phyloP scores from a whole-genome alignment of 2,888 invertebrate genomes.

The Amaurobius ferox region DNA sequence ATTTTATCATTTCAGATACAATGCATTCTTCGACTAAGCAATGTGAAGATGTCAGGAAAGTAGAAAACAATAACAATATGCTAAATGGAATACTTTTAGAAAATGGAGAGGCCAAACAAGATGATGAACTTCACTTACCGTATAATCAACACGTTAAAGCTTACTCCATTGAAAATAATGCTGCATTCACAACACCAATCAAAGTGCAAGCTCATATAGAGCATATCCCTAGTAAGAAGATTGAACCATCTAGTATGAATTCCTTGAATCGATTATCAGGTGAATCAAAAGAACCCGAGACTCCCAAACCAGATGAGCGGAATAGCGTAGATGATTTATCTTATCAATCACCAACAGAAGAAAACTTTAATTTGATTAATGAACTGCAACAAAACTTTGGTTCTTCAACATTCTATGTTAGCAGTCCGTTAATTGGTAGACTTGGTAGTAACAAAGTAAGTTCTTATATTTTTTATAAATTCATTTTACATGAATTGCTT shows the following conservation, averaged over 20 bases:
- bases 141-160: too few species aligned
- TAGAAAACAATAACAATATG: conserved; percentile 36
- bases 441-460: conserved; percentile 46
- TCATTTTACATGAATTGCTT: background rate
- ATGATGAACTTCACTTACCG: background rate
- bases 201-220: conserved; percentile 23
- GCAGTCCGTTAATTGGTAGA: conserved; percentile 37
- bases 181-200: too few species aligned
- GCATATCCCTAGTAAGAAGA: background rate
- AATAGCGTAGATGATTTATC: conserved; percentile 4
- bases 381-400: conserved; percentile 46
- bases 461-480: background rate
- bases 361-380: conserved; percentile 13
- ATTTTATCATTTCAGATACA: background rate
- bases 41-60: background rate
- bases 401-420: conserved; percentile 55
- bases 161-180: too few species aligned
- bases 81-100: background rate
- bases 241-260: background rate
- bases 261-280: background rate
- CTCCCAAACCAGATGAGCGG: background rate
- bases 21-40: background rate
- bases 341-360: conserved; percentile 13
- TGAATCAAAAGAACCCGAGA: background rate
- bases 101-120: background rate